Base-by-base conservation (phyloP, 1,140 invertebrate species). In the Micrasema minimum region DNA sequence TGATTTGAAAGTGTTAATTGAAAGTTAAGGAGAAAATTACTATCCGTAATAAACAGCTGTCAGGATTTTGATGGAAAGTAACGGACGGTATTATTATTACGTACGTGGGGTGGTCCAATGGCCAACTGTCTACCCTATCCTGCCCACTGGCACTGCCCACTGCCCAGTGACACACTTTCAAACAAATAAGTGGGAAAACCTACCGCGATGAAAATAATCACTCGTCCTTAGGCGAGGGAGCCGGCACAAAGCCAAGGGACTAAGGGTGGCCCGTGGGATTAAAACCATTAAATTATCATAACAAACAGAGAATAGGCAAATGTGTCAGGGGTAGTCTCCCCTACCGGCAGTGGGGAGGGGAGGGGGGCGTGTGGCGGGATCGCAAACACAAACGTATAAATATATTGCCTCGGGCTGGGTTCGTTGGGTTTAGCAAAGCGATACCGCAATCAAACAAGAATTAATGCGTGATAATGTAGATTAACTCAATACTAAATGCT, bases 221-320 rank as follows among this genome's bases (percentile, higher is more conserved):
- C 61, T 41, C 61, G 61, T 46, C 61, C 41, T 20, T 10, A 31
- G 41, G 61, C 43, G 16, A 64, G 22, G 61, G 61, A 46, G 11
- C 26, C 41, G 43, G 61, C 2, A 64, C 43, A 64, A 64, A 64
- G 61, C 61, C 41, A 64, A 71, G 55, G 55, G 55, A 22, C 55
- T 9, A 59, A 43, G 55, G 55, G 37, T 38, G 55, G 55, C 11
- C 55, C 37, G 59, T 66, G 57, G 72, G 72, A 53, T 74, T 70
- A 69, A 74, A 66, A 66, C 72, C 72, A 74, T 74, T 74, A 74
- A 74, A 74, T 74, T 74, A 74, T 74, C 72, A 74, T 74, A 74
- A 74, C 72, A 74, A 74, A 74, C 66, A 64, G 66, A 31, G 23
- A 53, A 37, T 53, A 59, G 38, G 45, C 64, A 66, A 66, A 66